Conservation (phyloP, 1,140 invertebrate species). For the Brachionus sp. region DNA sequence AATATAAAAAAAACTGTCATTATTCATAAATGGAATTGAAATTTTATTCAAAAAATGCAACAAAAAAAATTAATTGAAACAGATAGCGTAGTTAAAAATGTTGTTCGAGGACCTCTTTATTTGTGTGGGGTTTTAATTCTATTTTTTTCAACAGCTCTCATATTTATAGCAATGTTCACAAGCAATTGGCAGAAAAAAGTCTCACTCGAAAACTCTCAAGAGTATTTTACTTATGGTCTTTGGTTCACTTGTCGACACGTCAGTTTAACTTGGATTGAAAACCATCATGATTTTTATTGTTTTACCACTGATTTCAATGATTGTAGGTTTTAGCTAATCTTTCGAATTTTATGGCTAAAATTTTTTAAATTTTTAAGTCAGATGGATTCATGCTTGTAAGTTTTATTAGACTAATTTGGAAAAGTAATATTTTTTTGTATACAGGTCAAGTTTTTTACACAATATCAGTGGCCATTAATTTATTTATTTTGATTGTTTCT, state of each 20-base stretch:
- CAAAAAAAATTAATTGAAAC: not conserved
- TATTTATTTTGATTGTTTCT: not conserved
- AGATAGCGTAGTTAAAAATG: not conserved
- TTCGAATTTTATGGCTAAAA: not conserved
- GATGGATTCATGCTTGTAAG: conserved; percentile 36
- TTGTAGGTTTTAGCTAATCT: not conserved
- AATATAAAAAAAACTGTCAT: not conserved
- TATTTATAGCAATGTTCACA: conserved; percentile 28
- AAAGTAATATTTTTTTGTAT: not conserved
- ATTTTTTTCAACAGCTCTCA: not conserved
- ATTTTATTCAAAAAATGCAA: not conserved
- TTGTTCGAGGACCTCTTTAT: conserved; percentile 28
- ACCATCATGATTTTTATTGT: conserved; percentile 19
- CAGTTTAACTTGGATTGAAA: conserved; percentile 17
- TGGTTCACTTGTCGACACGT: conserved; percentile 38
- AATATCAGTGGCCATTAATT: not conserved
- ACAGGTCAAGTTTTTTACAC: conserved; percentile 25
- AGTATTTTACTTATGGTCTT: conserved; percentile 25
- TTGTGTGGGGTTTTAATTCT: conserved; percentile 7
- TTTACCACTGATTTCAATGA: not conserved
- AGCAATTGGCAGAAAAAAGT: conserved; percentile 25
- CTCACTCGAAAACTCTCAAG: not conserved
- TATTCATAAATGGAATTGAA: not conserved
- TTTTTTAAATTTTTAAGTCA: not conserved
- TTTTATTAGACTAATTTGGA: not conserved